Conservation (phyloP, 2,113 vertebrate species). For the Tenrec ecaudatus region DNA sequence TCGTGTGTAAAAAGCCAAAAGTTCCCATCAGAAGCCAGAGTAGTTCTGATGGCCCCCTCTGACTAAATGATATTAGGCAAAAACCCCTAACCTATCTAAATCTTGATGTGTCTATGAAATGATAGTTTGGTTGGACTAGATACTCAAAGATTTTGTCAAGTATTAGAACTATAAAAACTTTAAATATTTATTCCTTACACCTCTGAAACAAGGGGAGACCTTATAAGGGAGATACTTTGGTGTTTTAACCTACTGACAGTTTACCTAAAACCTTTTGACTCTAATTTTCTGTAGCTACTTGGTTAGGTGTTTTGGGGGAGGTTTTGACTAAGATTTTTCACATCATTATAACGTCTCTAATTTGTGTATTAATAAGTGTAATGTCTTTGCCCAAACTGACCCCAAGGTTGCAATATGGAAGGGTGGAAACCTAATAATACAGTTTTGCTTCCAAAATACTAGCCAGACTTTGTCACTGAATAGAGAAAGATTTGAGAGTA, state of each 20-base stretch:
- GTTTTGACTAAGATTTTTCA: slow-evolving; percentile 33
- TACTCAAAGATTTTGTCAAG: neutral
- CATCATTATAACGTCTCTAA: slow-evolving; percentile 25
- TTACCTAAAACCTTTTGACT: slow-evolving; percentile 15
- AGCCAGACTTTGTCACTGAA: slow-evolving; percentile 59
- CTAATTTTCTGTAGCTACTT: neutral
- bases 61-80: neutral
- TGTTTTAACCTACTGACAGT: neutral
- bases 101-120: neutral
- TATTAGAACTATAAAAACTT: neutral
- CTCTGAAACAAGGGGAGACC: neutral
- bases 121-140: neutral
- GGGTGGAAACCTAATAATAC: slow-evolving; percentile 42
- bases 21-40: slow-evolving; percentile 21
- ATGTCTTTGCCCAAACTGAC: slow-evolving; percentile 23
- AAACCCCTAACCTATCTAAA: neutral
- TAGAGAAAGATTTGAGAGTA: slow-evolving; percentile 56
- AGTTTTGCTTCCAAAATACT: slow-evolving; percentile 69
- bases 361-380: slow-evolving; percentile 47
- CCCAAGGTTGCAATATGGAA: slow-evolving; percentile 3
- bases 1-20: neutral
- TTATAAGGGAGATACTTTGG: neutral
- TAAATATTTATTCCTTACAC: neutral
- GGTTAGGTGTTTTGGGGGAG: neutral
- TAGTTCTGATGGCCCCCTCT: neutral